Conservation (phyloP, 1,140 invertebrate species). For the Monomorium pharaonis region DNA sequence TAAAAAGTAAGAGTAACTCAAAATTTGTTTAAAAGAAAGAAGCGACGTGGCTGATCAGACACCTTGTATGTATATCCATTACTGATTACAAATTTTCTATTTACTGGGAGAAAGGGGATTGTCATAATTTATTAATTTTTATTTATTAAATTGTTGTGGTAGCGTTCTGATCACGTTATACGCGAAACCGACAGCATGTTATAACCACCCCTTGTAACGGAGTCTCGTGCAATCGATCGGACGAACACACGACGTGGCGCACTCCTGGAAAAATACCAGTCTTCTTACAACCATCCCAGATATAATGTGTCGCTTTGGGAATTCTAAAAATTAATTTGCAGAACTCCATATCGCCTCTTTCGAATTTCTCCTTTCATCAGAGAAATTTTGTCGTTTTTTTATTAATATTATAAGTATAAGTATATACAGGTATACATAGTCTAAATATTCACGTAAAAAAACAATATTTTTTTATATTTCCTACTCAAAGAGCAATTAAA, state of each 20-base stretch:
- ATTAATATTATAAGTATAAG: too few species aligned
- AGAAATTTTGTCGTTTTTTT: background rate
- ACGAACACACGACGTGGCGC: slow-evolving; percentile 33
- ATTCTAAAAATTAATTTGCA: background rate
- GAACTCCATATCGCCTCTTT: background rate
- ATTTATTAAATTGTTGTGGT: background rate
- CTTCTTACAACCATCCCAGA: slow-evolving; percentile 5
- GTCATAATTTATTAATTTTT: slow-evolving; percentile 4
- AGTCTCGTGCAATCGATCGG: slow-evolving; percentile 49
- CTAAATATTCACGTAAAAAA: background rate
- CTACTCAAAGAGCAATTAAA: background rate
- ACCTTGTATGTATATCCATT: background rate
- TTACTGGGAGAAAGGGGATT: background rate
- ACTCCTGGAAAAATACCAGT: slow-evolving; percentile 49
- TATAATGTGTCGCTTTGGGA: background rate
- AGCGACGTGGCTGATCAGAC: background rate
- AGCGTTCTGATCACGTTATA: background rate
- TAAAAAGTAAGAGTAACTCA: background rate
- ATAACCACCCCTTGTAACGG: slow-evolving; percentile 34
- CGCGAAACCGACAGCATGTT: background rate
- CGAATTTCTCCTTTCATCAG: background rate
- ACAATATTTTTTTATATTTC: background rate
- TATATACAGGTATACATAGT: background rate
- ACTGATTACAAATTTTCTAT: background rate
- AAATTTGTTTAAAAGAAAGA: background rate